phyloP scores from a whole-genome alignment of 1,140 invertebrate species.

The Sesamia nonagrioides region DNA sequence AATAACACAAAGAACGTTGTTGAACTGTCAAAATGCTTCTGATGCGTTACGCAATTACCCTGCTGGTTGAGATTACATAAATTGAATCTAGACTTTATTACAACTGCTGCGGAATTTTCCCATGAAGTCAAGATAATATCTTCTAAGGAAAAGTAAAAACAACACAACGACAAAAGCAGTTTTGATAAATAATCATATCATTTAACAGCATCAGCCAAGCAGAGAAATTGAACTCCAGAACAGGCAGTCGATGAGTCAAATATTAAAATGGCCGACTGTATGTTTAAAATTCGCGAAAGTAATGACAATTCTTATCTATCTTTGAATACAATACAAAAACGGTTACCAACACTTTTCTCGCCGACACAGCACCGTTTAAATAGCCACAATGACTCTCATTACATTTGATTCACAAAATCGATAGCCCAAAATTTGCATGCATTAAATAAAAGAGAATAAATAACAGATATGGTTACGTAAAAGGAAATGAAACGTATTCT shows the following conservation, averaged over 20 bases:
- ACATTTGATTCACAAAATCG: conserved; percentile 38
- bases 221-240: background rate
- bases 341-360: conserved; percentile 33
- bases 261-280: background rate
- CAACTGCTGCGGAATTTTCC: background rate
- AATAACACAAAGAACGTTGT: no score
- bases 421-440: conserved; percentile 42
- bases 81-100: background rate
- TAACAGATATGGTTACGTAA: conserved; percentile 53
- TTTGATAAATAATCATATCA: background rate
- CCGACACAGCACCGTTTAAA: conserved; percentile 6
- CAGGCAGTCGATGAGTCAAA: background rate
- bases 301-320: conserved; percentile 7
- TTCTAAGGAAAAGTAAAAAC: background rate
- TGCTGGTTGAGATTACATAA: background rate
- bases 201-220: background rate
- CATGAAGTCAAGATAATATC: conserved; percentile 1
- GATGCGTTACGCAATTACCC: no score
- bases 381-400: conserved; percentile 25
- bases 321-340: conserved; percentile 15
- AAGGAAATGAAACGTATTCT: conserved; percentile 54
- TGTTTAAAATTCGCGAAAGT: conserved; percentile 3
- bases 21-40: no score
- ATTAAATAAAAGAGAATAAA: conserved; percentile 47
- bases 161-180: background rate